Evolutionary conservation across 2,113 vertebrate genomes (phyloP).

Genomic region (Eurypyga helias): DNA sequence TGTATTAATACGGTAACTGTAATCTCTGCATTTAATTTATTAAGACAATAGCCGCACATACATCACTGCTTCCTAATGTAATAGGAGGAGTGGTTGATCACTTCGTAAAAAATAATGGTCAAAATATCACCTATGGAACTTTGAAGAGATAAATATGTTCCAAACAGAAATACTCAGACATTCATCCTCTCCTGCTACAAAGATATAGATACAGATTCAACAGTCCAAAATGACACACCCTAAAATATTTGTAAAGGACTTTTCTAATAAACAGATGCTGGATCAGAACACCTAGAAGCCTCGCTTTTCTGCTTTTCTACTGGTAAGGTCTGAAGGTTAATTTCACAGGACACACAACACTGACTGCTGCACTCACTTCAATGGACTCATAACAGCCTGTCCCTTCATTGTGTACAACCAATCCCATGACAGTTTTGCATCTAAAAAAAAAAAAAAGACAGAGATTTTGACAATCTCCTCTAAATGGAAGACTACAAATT

Average conservation of each 20-base stretch:
- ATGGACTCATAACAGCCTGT: not conserved
- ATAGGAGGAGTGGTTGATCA: not conserved
- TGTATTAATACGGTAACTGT: not conserved
- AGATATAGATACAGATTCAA: not conserved
- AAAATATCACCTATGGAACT: not conserved
- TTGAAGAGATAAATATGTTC: not conserved
- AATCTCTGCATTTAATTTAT: not conserved
- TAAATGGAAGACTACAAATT: not conserved
- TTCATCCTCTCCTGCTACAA: not conserved
- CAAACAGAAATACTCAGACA: not conserved
- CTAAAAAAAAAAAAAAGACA: not conserved
- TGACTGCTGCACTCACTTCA: not conserved
- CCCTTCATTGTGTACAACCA: not conserved
- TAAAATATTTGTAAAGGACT: not conserved
- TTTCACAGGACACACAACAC: not conserved
- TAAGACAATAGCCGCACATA: not conserved
- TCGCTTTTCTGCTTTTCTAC: not conserved
- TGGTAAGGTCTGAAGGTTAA: not conserved
- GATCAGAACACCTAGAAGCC: not conserved
- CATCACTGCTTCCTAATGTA: not conserved
- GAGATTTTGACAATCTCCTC: not conserved
- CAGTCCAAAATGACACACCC: not conserved
- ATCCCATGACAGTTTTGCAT: not conserved
- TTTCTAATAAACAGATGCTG: not conserved
- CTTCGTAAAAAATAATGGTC: not conserved